A percentile compares a stretch with the other conserved stretches of the same genome.
Conservation (phyloP, 1,140 invertebrate genomes). For the Caligus rogercresseyi region DNA sequence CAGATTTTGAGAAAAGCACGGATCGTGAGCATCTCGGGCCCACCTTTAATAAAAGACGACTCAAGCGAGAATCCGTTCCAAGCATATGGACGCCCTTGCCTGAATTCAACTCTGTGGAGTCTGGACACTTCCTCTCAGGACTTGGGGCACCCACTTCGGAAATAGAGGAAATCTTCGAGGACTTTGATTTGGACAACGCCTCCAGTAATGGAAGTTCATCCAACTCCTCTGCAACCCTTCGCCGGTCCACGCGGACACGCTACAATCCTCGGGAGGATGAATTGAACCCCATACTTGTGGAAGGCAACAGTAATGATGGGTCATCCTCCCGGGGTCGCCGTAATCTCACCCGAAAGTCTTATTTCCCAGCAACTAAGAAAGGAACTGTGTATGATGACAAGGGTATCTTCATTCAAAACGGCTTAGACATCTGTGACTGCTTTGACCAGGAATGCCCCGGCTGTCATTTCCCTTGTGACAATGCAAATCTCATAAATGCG, state of each 20-base stretch:
- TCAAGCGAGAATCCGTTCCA: not conserved
- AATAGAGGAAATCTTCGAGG: not conserved
- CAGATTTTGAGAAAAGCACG: not conserved
- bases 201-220: not conserved
- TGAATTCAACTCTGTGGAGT: no score
- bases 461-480: conserved; percentile 57
- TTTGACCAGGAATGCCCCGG: conserved; percentile 46
- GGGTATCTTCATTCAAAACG: conserved; percentile 30
- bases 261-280: not conserved
- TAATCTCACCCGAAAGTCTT: not conserved
- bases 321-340: not conserved
- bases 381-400: not conserved
- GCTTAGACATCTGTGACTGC: conserved; percentile 57
- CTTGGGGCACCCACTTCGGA: no score
- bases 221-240: not conserved
- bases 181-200: not conserved
- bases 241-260: not conserved
- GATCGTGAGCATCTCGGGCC: not conserved
- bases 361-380: not conserved
- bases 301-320: not conserved
- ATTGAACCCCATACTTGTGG: not conserved
- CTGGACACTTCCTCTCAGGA: no score
- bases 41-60: not conserved
- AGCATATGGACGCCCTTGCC: no score
- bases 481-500: conserved; percentile 45